phyloP scores from a whole-genome alignment of 2,797 vertebrate genomes.

The Gymnopithys bicolor region DNA sequence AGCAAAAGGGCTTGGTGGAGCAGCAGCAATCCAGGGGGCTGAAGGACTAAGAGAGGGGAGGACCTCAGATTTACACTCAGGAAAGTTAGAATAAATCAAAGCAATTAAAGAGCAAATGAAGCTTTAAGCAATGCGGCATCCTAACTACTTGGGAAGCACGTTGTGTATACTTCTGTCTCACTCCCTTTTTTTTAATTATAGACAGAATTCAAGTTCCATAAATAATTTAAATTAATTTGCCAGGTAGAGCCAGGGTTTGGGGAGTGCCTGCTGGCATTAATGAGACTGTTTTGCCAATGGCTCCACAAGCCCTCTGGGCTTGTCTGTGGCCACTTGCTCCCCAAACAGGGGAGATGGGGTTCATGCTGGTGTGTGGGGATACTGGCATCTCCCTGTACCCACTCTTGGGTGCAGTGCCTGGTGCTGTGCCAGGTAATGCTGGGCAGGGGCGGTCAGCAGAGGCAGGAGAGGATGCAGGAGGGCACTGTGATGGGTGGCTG shows the following conservation, averaged over 20 bases:
- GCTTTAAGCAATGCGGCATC: conserved; percentile 10
- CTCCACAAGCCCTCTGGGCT: neutral
- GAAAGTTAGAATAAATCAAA: conserved; percentile 50
- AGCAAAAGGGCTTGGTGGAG: neutral
- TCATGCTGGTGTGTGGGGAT: rapidly evolving
- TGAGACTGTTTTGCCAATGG: neutral
- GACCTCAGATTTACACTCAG: neutral
- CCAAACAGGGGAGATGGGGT: neutral
- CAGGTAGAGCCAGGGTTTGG: neutral
- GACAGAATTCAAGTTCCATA: conserved; percentile 14
- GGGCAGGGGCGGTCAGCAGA: rapidly evolving
- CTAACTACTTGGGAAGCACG: neutral
- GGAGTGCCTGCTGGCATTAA: neutral
- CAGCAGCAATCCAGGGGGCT: neutral
- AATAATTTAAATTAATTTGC: conserved; percentile 44
- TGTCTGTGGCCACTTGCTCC: neutral
- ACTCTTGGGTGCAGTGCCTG: neutral
- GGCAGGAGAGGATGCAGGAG: neutral
- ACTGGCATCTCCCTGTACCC: rapidly evolving
- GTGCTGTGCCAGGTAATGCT: neutral
- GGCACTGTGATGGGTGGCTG: neutral
- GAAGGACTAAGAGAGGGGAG: neutral
- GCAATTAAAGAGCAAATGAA: conserved; percentile 63
- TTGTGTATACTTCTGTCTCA: neutral
- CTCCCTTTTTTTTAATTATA: neutral